These are phyloP conservation scores for Parambassis ranga DNA, from an alignment of 2,797 vertebrate genomes.

Conservation along the genomic window DNA sequence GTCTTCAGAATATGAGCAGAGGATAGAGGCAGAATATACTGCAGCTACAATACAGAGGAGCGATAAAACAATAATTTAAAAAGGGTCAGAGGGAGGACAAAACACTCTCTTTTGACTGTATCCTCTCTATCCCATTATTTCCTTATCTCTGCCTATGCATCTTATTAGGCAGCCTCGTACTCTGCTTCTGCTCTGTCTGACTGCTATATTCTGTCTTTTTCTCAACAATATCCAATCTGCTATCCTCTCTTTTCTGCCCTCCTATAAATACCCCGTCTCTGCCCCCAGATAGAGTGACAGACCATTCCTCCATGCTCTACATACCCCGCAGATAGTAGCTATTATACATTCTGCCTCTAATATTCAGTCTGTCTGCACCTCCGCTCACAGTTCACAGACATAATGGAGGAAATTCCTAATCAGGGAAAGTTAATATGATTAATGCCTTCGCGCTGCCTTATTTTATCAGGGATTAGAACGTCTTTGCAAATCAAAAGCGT, in stretches of 20 bases:
- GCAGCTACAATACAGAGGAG: background rate
- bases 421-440: background rate
- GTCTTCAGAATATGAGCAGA: background rate
- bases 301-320: constrained; percentile 47
- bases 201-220: constrained; percentile 10
- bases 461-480: background rate
- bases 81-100: background rate
- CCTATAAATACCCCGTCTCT: constrained; percentile 55
- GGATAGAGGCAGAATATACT: background rate
- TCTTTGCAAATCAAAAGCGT: background rate
- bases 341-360: constrained; percentile 19
- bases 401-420: background rate
- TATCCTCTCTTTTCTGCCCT: background rate
- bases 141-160: background rate
- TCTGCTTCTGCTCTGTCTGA: background rate
- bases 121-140: background rate
- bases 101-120: background rate
- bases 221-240: background rate
- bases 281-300: constrained; percentile 44
- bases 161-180: constrained; percentile 1
- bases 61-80: background rate
- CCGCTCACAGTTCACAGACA: constrained; percentile 1
- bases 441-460: background rate
- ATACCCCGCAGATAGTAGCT: constrained; percentile 48
- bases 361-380: constrained; percentile 22